Evolutionary conservation across 2,888 invertebrate genomes (phyloP).

Genomic region (Epsilonema sp.): DNA sequence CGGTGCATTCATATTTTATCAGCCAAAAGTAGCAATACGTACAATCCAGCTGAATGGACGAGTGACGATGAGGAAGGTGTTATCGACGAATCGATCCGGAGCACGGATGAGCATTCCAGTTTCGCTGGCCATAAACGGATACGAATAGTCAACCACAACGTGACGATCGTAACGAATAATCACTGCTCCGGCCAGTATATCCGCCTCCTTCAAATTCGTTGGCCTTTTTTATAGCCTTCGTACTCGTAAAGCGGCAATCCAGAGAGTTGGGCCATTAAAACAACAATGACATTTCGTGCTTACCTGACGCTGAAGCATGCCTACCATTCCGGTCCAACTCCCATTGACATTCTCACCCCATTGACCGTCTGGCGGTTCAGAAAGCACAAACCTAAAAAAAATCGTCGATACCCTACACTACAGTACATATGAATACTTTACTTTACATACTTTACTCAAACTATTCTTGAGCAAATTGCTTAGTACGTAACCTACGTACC

Average conservation of each 20-base stretch:
- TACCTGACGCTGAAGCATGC: slow-evolving; percentile 14
- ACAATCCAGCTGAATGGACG: slow-evolving; percentile 24
- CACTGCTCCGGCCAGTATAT: slow-evolving; percentile 21
- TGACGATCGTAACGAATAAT: slow-evolving; percentile 19
- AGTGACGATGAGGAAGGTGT: slow-evolving; percentile 18
- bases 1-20: too few species aligned
- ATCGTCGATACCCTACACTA: too few species aligned
- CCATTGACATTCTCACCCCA: slow-evolving; percentile 13
- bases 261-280: too few species aligned
- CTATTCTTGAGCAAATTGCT: too few species aligned
- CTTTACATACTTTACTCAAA: too few species aligned
- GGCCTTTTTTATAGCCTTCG: too few species aligned
- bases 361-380: not conserved
- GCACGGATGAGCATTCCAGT: slow-evolving; percentile 15
- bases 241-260: too few species aligned
- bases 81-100: slow-evolving; percentile 17
- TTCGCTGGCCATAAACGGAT: slow-evolving; percentile 18
- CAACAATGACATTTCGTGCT: too few species aligned
- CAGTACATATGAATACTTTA: too few species aligned
- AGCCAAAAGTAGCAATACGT: too few species aligned
- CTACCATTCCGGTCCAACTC: slow-evolving; percentile 20
- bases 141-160: slow-evolving; percentile 24
- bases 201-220: slow-evolving; percentile 15
- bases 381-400: slow-evolving; percentile 4
- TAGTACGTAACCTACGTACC: too few species aligned